Evolutionary conservation across 2,888 invertebrate species (phyloP), one percentile per base, ranked within the genome.

Genomic region (Leptura quadrifasciata): DNA sequence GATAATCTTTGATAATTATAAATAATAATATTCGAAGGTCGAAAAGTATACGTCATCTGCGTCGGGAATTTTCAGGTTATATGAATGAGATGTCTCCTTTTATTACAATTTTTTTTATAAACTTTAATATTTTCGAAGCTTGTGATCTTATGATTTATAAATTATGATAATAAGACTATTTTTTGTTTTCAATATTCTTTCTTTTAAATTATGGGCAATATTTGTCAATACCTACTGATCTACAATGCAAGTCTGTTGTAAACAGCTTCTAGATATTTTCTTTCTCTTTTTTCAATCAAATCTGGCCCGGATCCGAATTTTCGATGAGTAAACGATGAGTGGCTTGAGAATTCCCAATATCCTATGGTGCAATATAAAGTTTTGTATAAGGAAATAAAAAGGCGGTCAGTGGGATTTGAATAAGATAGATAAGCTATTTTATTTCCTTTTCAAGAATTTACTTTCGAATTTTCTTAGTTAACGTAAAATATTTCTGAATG

Each of bases 311-410:
- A 39, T 39, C 20, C 58, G 58, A 58, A 69, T 69, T 57, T 69
- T 31, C 69, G 39, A 69, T 69, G 58, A 24, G 69, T 58, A 69
- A 69, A 69, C 58, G 69, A 69, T 69, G 35, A 31, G 68, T 18
- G 68, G 35, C 18, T 35, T 20, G 55, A 58, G 69, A 69, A 69
- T 58, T 69, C 69, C 58, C 69, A 58, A 57, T 69, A 69, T 69
- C 58, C 58, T 21, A 31, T 10, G 15, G 20, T 58, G 69, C 47
- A 58, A 58, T 69, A 58, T 69, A 69, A 69, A 58, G 57, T 69
- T 58, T 39, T 57, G 31, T 31, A 27, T 17, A 39, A 54, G 39
- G 69, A 69, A 69, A 58, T 69, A 69, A 69, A 69, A 69, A 69
- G 35, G 39, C 69, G 69, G 69, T 69, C 69, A 69, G 58, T 39